Conservation (phyloP, 2,113 vertebrate species). For the Catharus fuscescens region DNA sequence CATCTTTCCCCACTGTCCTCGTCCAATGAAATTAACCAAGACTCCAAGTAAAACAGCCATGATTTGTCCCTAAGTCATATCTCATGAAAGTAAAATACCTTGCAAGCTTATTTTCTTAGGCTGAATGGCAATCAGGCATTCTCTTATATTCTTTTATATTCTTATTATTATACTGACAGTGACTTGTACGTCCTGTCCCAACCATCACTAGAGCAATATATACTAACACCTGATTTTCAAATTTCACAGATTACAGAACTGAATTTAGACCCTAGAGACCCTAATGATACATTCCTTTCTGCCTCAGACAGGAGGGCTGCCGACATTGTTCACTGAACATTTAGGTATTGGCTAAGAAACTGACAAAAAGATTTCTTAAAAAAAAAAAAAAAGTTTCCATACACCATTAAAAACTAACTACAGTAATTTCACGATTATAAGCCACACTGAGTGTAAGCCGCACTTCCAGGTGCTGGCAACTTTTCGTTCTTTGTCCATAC, state of each 20-base stretch:
- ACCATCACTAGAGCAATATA: neutral
- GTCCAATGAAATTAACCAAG: neutral
- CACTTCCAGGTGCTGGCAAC: too few species aligned
- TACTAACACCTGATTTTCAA: neutral
- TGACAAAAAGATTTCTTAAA: neutral
- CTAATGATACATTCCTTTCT: neutral
- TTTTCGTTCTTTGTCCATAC: too few species aligned
- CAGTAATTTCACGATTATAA: too few species aligned
- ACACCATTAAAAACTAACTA: neutral
- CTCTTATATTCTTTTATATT: neutral
- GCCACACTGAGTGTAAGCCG: too few species aligned
- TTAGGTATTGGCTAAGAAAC: neutral
- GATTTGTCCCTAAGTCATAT: neutral
- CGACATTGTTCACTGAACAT: neutral
- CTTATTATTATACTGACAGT: neutral
- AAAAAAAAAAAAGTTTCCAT: neutral
- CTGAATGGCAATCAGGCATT: neutral
- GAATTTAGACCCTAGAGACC: neutral
- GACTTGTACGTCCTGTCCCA: neutral
- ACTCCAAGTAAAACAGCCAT: neutral
- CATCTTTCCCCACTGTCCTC: neutral
- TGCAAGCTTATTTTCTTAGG: neutral
- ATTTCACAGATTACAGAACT: neutral
- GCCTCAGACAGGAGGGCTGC: neutral
- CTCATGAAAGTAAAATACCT: neutral